These are phyloP conservation scores for Troglohyphantes excavatus DNA, from an alignment of 2,888 invertebrate genomes.

Conservation along the genomic window DNA sequence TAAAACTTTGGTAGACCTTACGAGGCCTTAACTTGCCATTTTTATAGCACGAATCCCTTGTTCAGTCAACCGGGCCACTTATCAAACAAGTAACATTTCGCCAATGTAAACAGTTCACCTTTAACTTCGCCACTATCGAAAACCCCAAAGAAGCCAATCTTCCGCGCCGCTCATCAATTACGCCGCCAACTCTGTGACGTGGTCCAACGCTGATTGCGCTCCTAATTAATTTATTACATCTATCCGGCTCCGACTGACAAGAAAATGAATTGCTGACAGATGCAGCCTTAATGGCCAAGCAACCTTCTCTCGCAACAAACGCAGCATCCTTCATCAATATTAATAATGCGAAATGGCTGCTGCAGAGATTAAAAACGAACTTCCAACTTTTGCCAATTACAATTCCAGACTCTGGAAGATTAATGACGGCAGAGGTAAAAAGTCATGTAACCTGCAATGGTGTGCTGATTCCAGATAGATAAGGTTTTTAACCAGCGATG, in stretches of 20 bases:
- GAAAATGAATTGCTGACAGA: slow-evolving; percentile 78
- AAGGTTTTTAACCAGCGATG: slow-evolving; percentile 60
- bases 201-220: slow-evolving; percentile 53
- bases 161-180: background rate
- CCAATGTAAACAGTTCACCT: too few species aligned
- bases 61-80: too few species aligned
- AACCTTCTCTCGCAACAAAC: slow-evolving; percentile 14
- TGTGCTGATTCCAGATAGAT: slow-evolving; percentile 63
- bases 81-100: too few species aligned
- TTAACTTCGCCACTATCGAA: background rate
- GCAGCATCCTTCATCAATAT: slow-evolving; percentile 73
- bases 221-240: slow-evolving; percentile 76
- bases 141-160: slow-evolving; percentile 25
- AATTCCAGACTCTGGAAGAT: slow-evolving; percentile 73
- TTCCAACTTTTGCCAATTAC: slow-evolving; percentile 75
- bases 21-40: too few species aligned
- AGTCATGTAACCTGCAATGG: slow-evolving; percentile 74
- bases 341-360: slow-evolving; percentile 75
- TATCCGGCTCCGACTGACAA: slow-evolving; percentile 61
- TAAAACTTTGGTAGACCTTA: too few species aligned
- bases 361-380: slow-evolving; percentile 72
- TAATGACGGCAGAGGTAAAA: slow-evolving; percentile 73
- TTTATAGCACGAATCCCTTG: too few species aligned
- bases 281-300: slow-evolving; percentile 51
- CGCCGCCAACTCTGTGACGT: slow-evolving; percentile 41